These are phyloP conservation scores for Halcyon smyrnensis DNA, from an alignment of 2,797 vertebrate species.

Conservation along the genomic window DNA sequence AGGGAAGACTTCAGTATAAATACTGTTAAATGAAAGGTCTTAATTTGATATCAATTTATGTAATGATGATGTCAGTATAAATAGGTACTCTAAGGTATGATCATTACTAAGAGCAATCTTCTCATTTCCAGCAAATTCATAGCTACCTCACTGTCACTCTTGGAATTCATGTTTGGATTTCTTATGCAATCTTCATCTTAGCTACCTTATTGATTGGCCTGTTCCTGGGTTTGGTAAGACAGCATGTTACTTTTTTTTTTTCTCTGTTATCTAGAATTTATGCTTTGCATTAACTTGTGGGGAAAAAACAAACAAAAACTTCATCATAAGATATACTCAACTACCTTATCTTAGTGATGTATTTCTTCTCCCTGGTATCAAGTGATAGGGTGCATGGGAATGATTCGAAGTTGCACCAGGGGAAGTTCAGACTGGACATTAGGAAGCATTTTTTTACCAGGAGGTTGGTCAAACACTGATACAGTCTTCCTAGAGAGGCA, in stretches of 20 bases:
- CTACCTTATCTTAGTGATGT: background rate
- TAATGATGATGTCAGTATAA: background rate
- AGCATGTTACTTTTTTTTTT: background rate
- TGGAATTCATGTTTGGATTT: constrained; percentile 82
- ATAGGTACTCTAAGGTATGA: background rate
- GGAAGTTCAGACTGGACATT: background rate
- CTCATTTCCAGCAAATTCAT: constrained; percentile 80
- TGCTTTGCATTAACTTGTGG: background rate
- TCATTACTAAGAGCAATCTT: background rate
- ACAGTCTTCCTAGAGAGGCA: background rate
- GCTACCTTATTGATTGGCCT: constrained; percentile 85
- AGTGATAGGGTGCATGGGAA: background rate
- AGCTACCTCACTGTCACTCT: constrained; percentile 82
- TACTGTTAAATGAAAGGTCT: background rate
- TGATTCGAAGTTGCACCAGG: background rate
- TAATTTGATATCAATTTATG: background rate
- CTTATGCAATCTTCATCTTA: constrained; percentile 84
- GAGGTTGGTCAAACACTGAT: background rate
- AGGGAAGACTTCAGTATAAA: background rate
- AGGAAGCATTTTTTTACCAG: background rate
- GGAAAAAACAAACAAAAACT: no score
- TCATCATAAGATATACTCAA: background rate
- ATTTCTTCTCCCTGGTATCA: background rate
- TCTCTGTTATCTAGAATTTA: background rate
- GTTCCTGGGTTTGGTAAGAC: constrained; percentile 86